phyloP scores from a whole-genome alignment of 2,888 invertebrate genomes.

The Monopis laevigella region DNA sequence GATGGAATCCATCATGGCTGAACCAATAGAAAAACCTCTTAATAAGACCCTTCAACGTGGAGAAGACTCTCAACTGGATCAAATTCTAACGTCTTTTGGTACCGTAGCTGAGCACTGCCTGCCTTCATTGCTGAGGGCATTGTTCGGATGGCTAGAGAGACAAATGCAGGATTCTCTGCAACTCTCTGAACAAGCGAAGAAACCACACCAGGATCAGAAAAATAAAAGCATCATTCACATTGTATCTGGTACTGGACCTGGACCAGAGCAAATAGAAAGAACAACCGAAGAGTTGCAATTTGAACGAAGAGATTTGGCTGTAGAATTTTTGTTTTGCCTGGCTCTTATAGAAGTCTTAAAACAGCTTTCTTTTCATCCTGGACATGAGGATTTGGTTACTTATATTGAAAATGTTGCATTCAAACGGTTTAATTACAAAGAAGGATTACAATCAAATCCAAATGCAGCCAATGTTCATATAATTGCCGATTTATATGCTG shows the following conservation, averaged over 20 bases:
- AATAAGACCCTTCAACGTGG: constrained; percentile 95
- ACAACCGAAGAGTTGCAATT: constrained; percentile 83
- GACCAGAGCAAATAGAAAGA: constrained; percentile 73
- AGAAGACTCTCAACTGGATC: constrained; percentile 95
- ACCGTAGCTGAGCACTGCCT: constrained; percentile 97
- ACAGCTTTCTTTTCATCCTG: constrained; percentile 96
- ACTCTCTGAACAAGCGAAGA: constrained; percentile 57
- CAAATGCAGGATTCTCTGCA: constrained; percentile 78
- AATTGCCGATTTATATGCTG: constrained; percentile 97
- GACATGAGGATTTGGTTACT: constrained; percentile 94
- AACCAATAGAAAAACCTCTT: constrained; percentile 91
- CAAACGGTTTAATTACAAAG: constrained; percentile 96
- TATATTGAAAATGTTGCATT: constrained; percentile 97
- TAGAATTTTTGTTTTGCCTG: constrained; percentile 97
- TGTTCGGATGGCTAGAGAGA: constrained; percentile 95
- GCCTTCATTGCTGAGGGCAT: constrained; percentile 89
- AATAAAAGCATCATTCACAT: constrained; percentile 75
- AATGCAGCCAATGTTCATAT: constrained; percentile 97
- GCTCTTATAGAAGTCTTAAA: constrained; percentile 97
- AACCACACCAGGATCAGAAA: constrained; percentile 65
- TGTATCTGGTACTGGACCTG: constrained; percentile 71
- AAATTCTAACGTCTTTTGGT: constrained; percentile 89
- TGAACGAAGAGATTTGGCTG: constrained; percentile 93
- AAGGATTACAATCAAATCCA: constrained; percentile 91
- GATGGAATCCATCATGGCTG: constrained; percentile 94